Conservation (phyloP, 2,888 invertebrate species). For the Ariolimax columbianus region DNA sequence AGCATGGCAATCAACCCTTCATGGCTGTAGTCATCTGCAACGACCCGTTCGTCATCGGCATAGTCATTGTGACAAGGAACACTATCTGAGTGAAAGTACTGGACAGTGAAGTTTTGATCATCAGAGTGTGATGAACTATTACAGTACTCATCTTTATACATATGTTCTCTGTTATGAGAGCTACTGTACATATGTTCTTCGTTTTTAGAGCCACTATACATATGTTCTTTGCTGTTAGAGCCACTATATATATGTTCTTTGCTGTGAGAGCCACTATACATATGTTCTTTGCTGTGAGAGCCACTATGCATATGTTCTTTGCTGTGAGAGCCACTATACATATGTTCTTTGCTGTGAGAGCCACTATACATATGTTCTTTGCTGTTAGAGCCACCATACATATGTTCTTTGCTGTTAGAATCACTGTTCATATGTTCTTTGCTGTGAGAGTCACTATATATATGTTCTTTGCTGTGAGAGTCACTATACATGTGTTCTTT, state of each 20-base stretch:
- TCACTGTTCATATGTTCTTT: neutral
- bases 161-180: neutral
- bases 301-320: neutral
- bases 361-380: neutral
- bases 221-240: neutral
- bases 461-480: too few relatives aligned
- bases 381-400: neutral
- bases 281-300: neutral
- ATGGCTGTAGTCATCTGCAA: conserved; percentile 33
- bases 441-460: neutral
- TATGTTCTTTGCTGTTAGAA: neutral
- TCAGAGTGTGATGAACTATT: neutral
- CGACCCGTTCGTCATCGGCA: neutral
- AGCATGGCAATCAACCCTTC: conserved; percentile 41
- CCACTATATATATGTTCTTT: neutral
- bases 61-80: neutral
- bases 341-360: neutral
- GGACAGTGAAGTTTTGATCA: neutral
- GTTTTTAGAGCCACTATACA: neutral
- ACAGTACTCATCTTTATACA: neutral
- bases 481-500: too few relatives aligned
- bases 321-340: neutral
- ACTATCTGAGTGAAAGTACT: neutral
- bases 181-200: neutral
- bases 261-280: neutral